phyloP scores from a whole-genome alignment of 2,888 invertebrate species.

The Lepidonotus clava region DNA sequence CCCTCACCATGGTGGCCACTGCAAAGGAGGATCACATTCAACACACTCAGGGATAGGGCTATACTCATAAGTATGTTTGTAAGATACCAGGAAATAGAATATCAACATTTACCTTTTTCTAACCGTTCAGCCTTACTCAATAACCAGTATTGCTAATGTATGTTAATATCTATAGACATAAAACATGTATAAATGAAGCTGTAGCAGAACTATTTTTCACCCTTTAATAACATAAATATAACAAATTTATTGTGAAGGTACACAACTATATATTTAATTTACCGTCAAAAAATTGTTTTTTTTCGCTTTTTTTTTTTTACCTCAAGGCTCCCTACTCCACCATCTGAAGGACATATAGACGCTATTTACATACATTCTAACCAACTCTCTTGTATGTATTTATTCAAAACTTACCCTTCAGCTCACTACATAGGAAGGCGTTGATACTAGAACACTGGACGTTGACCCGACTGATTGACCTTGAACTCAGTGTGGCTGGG shows the following conservation, averaged over 20 bases:
- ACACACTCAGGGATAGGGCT: too few species aligned
- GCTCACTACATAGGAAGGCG: background rate
- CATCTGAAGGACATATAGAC: too few species aligned
- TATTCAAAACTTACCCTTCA: slow-evolving; percentile 37
- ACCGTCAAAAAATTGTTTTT: background rate
- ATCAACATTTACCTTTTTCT: background rate
- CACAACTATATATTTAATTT: background rate
- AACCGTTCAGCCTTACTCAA: too few species aligned
- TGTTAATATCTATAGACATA: too few species aligned
- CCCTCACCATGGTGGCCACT: slow-evolving; percentile 72
- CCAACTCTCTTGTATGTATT: background rate
- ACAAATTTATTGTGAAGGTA: background rate
- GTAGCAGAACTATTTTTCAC: too few species aligned
- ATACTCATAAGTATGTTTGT: too few species aligned
- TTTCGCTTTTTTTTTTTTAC: background rate
- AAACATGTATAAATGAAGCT: too few species aligned
- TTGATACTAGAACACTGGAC: slow-evolving; percentile 48
- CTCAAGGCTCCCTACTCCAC: too few species aligned
- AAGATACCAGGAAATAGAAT: too few species aligned
- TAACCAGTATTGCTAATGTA: too few species aligned
- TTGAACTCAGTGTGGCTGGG: background rate
- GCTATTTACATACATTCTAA: too few species aligned
- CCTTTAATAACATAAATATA: too few species aligned
- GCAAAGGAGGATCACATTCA: slow-evolving; percentile 62
- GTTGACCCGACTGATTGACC: slow-evolving; percentile 14